Base-by-base conservation (phyloP, 2,113 vertebrate species). In the Eudyptes chrysolophus region DNA sequence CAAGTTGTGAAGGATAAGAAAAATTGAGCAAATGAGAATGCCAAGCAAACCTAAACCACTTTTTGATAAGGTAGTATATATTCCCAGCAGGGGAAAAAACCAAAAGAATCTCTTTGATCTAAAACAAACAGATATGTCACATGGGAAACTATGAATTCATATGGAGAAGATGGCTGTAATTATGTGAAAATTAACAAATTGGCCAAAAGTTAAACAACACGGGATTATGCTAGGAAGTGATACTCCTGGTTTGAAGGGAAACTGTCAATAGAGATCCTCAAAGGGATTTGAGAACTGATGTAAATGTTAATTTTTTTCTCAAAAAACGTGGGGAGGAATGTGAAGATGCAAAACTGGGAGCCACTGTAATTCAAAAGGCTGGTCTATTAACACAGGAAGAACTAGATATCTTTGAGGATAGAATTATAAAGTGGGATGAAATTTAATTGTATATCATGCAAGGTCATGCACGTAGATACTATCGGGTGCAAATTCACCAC, bases 131-230 rank as follows among this genome's bases (percentile, higher is more conserved):
- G 69, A 94, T 89, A 95, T 8, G 24, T 24, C 92, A 84, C 52
- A 27, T 48, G 74, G 84, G 89, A 82, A 89, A 82, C 24, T 70
- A 75, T 58, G 78, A 84, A 87, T 81, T 92, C 16, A 71, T 78
- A 66, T 8, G 26, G 32, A 91, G 57, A 95, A 92, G 70, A 68
- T 55, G 38, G 19, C 25, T 95, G 60, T 89, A 87, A 93, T 91
- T 94, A 94, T 71, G 57, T 75, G 38, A 91, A 91, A 96, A 92
- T 78, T 95, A 94, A 94, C 34, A 94, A 94, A 89, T 44, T 91
- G 55, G 9, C 42, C n/a, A 42, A 38, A 94, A 89, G 55, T 91
- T 89, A 71, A 87, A 68, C 27, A 89, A 74, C 60, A 57, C 51
- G 38, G 25, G 42, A 75, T 89, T 95, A 58, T 71, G 9, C 44